Evolutionary conservation across 2,797 vertebrate species (phyloP), one percentile per base, ranked within the genome.

Genomic region (Amniataba percoides): DNA sequence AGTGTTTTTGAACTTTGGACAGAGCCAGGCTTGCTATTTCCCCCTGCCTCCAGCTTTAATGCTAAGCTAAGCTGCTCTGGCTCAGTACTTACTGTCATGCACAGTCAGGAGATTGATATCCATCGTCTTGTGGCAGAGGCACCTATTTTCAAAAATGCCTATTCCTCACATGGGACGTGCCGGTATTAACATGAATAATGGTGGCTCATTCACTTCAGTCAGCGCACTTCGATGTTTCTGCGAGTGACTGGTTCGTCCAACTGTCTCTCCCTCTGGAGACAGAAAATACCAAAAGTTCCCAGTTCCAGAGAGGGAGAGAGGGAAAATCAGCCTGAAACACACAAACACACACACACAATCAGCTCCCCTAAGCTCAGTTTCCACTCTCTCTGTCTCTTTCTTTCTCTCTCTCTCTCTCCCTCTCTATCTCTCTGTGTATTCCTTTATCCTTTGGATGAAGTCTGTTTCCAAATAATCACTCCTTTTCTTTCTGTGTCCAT

Each of bases 261-360:
- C 71, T 69, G 53, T 77, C 74, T 80, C 78, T 77, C 69, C 70
- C 81, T 78, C 63, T 49, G 67, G 79, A 70, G 73, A 80, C 31
- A 39, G 63, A 46, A 79, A 85, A 89, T 87, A 66, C 77, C 49
- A 62, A 75, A 79, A 85, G 86, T 87, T 87, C 49, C 56, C 65
- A 58, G 45, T 36, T 36, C 62, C 59, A 64, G 59, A 85, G 57
- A 66, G n/a, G 27, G n/a, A 49, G 43, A 80, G 62, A 64, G 11
- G 46, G 71, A 64, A 60, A 65, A 62, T 73, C 46, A 56, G 39
- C n/a, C 58, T 31, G 15, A 77, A 57, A 83, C 61, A 49, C 56
- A 53, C 27, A 49, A 68, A 59, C 65, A 78, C 65, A 39, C 62
- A 53, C 73, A 74, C 25, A 76, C 27, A 75, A 78, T 87, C 76